These are phyloP conservation scores for Papilio glaucus DNA, from an alignment of 1,140 invertebrate genomes.

Conservation along the genomic window DNA sequence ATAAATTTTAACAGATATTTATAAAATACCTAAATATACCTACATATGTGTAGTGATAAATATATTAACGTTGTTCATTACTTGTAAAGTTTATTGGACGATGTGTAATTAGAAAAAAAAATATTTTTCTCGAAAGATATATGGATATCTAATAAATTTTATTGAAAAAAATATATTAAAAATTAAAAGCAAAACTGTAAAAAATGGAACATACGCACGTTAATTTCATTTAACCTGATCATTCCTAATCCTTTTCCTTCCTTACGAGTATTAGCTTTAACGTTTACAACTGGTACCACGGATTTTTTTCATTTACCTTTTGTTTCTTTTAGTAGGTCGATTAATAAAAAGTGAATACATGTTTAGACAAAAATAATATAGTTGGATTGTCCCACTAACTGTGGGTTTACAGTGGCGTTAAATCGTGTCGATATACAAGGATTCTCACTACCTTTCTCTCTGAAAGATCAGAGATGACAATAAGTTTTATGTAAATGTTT, in stretches of 20 bases:
- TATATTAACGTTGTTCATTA: slow-evolving; percentile 68
- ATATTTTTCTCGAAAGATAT: slow-evolving; percentile 71
- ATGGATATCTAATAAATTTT: slow-evolving; percentile 57
- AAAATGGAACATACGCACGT: slow-evolving; percentile 71
- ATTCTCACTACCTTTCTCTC: too few species aligned
- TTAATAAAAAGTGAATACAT: too few species aligned
- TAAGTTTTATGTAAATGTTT: too few species aligned
- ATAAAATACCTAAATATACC: slow-evolving; percentile 58
- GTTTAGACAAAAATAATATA: too few species aligned
- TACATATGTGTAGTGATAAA: slow-evolving; percentile 55
- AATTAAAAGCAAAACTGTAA: slow-evolving; percentile 63
- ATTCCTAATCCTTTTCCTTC: slow-evolving; percentile 41
- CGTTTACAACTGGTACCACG: not conserved
- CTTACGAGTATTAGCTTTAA: slow-evolving; percentile 53
- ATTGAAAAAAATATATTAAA: slow-evolving; percentile 52
- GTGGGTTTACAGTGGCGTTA: too few species aligned
- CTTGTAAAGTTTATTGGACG: slow-evolving; percentile 66
- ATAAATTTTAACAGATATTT: slow-evolving; percentile 46
- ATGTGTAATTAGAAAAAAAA: slow-evolving; percentile 62
- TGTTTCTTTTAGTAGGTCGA: too few species aligned
- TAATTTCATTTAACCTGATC: slow-evolving; percentile 67
- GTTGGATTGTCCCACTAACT: too few species aligned
- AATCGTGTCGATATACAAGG: too few species aligned
- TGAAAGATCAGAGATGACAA: too few species aligned
- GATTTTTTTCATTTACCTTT: too few species aligned